Conservation (phyloP, 2,113 vertebrate species). For the Alectura lathami region DNA sequence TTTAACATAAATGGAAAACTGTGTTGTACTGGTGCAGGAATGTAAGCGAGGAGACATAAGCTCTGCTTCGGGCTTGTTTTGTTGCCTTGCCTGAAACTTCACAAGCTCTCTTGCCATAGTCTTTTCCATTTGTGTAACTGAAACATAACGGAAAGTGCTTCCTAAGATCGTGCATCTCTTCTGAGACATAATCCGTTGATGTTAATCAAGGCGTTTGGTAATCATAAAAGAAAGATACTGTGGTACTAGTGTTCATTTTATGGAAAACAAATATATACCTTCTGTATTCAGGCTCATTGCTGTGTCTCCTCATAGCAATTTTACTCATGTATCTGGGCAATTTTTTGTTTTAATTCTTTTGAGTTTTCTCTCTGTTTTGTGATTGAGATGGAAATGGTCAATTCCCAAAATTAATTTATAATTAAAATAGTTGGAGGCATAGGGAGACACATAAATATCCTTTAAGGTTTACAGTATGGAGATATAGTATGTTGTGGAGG, state of each 20-base stretch:
- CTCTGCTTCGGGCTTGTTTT: background rate
- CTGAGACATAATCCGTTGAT: background rate
- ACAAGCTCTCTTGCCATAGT: background rate
- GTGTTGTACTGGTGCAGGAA: background rate
- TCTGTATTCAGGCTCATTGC: background rate
- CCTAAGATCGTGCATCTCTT: background rate
- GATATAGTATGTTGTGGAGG: background rate
- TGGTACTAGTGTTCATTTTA: background rate
- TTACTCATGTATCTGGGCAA: background rate
- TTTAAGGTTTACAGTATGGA: background rate
- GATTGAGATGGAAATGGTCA: background rate
- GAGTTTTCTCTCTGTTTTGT: background rate
- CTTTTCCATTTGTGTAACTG: background rate
- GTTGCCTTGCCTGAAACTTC: background rate
- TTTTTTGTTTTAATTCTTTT: background rate
- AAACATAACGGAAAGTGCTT: background rate
- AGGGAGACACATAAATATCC: background rate
- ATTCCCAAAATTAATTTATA: background rate
- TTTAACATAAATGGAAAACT: background rate
- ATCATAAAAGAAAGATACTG: background rate
- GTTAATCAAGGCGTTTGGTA: background rate
- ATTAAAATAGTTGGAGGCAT: background rate
- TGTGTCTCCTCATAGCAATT: background rate
- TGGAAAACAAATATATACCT: background rate
- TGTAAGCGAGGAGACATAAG: background rate